Conservation (phyloP, 2,113 vertebrate species). For the Oreotrochilus melanogaster region DNA sequence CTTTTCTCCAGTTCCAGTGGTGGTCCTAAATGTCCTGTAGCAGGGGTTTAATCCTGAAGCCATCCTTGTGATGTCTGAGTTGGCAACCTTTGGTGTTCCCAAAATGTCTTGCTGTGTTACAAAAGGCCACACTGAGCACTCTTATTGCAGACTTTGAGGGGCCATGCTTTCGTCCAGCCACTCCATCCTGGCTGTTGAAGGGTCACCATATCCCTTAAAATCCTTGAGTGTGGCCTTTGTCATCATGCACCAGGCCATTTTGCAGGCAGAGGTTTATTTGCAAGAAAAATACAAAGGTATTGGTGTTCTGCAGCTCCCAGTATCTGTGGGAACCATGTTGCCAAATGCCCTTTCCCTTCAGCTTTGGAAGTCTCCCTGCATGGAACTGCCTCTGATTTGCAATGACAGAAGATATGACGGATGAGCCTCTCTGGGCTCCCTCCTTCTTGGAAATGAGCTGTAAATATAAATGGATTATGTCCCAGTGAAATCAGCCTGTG, state of each 20-base stretch:
- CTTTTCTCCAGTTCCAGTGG: background rate
- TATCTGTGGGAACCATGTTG: background rate
- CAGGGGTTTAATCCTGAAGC: background rate
- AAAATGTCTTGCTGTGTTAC: background rate
- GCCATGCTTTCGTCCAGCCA: accelerated
- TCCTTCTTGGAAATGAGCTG: background rate
- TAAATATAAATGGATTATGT: background rate
- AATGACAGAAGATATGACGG: background rate
- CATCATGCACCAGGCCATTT: accelerated
- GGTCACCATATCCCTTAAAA: background rate
- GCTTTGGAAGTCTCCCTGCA: accelerated
- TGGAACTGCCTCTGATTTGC: background rate
- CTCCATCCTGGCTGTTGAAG: background rate
- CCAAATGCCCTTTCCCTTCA: background rate
- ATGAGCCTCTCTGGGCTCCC: background rate
- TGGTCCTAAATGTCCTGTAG: accelerated
- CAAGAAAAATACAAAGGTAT: background rate
- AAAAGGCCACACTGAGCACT: background rate
- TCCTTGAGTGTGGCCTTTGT: background rate
- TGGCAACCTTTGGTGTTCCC: background rate
- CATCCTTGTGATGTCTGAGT: background rate
- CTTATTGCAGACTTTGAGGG: background rate
- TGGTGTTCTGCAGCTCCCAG: background rate
- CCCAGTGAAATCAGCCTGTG: background rate
- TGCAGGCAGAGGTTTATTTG: accelerated